Evolutionary conservation across 2,113 vertebrate genomes (phyloP).

Genomic region (Arizona elegans): DNA sequence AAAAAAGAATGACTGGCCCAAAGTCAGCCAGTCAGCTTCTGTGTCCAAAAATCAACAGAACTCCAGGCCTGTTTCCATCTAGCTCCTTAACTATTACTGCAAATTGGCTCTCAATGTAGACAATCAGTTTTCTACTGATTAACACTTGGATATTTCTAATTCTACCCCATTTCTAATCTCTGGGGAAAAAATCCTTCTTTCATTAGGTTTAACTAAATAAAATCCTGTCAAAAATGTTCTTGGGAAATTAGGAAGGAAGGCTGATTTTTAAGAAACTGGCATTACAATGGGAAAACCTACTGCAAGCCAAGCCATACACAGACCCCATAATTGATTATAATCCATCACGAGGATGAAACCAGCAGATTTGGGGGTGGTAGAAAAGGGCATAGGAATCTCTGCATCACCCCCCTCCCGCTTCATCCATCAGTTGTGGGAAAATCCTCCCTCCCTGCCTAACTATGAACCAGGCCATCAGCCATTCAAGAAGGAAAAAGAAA

Average conservation of each 20-base stretch:
- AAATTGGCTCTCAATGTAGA: background rate
- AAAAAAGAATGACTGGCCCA: background rate
- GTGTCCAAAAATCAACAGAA: background rate
- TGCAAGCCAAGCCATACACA: background rate
- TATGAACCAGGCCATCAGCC: conserved; percentile 50
- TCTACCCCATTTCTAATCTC: background rate
- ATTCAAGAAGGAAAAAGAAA: conserved; percentile 76
- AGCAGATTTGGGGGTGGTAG: background rate
- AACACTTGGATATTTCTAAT: background rate
- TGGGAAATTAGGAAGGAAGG: accelerated
- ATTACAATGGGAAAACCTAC: background rate
- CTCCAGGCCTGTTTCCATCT: background rate
- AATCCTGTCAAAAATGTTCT: background rate
- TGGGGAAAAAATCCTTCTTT: background rate
- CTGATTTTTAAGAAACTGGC: background rate
- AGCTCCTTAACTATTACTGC: background rate
- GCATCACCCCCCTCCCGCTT: conserved; percentile 54
- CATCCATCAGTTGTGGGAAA: conserved; percentile 65
- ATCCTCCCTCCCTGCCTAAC: background rate
- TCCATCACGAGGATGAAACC: background rate
- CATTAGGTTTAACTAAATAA: background rate
- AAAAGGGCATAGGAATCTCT: conserved; percentile 7
- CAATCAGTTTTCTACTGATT: background rate
- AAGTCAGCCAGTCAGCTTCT: background rate
- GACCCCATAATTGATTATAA: conserved; percentile 50